phyloP scores from a whole-genome alignment of 2,113 vertebrate species.

The Morone chrysops region DNA sequence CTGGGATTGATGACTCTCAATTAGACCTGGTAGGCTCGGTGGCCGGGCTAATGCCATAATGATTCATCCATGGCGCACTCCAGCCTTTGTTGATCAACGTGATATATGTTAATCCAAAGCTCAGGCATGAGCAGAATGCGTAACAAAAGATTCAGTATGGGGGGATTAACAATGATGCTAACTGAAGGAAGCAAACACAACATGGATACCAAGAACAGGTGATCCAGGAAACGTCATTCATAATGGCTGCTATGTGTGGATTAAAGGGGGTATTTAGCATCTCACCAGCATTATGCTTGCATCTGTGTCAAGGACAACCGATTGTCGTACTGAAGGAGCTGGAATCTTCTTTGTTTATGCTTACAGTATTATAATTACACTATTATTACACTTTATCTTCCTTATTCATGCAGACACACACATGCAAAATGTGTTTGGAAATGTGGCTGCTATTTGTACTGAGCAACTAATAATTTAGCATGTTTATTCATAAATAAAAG shows the following conservation, averaged over 20 bases:
- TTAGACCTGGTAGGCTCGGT: conserved; percentile 67
- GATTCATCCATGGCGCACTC: conserved; percentile 68
- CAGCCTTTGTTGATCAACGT: conserved; percentile 76
- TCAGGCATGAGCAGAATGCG: conserved; percentile 72
- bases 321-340: conserved; percentile 13
- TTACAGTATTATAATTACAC: background rate
- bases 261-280: conserved; percentile 50
- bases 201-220: conserved; percentile 38
- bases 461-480: background rate
- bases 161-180: conserved; percentile 66
- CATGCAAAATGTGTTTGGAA: background rate
- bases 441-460: background rate
- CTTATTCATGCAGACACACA: background rate
- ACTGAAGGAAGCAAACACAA: conserved; percentile 64
- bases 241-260: conserved; percentile 45
- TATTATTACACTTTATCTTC: background rate
- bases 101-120: conserved; percentile 77
- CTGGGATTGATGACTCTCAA: conserved; percentile 72
- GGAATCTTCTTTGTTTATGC: background rate
- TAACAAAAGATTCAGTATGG: conserved; percentile 60
- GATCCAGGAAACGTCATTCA: conserved; percentile 47
- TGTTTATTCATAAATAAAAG: conserved; percentile 1
- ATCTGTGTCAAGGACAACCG: conserved; percentile 64
- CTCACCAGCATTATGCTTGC: conserved; percentile 39
- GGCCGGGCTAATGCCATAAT: conserved; percentile 74